Conservation (phyloP, 2,888 invertebrate genomes). For the Synanthedon vespiformis region DNA sequence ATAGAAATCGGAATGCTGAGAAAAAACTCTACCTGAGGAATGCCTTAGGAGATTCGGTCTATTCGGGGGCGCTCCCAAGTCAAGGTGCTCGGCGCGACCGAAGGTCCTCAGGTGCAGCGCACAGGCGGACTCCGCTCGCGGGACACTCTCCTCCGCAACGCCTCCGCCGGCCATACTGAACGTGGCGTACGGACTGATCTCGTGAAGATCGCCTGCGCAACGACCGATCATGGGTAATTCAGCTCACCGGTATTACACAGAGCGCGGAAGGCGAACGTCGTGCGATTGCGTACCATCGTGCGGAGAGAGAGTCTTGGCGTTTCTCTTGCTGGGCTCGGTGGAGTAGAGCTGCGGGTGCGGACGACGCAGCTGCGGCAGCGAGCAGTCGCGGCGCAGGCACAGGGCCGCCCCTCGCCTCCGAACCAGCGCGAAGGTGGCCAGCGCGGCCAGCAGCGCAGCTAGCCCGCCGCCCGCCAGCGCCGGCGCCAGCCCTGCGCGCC, state of each 20-base stretch:
- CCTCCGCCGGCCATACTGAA: constrained; percentile 76
- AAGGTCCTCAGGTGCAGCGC: constrained; percentile 42
- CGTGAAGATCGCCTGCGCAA: constrained; percentile 68
- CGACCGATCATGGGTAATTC: too few species aligned
- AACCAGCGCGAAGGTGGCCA: constrained; percentile 11
- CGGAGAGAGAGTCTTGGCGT: constrained; percentile 31
- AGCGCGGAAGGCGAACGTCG: too few species aligned
- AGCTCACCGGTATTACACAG: neutral
- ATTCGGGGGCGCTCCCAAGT: constrained; percentile 38
- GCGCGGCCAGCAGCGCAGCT: constrained; percentile 21
- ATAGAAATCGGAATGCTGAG: too few species aligned
- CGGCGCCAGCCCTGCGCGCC: constrained; percentile 16
- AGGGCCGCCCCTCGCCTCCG: constrained; percentile 6
- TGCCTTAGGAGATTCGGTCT: constrained; percentile 15
- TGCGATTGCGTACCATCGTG: constrained; percentile 26
- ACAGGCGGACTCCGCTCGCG: constrained; percentile 57
- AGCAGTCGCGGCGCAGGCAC: constrained; percentile 6
- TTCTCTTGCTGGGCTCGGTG: constrained; percentile 32
- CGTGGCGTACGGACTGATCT: constrained; percentile 82
- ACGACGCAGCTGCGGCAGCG: constrained; percentile 10
- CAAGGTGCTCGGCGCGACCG: constrained; percentile 28
- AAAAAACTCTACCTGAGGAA: neutral
- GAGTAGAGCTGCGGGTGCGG: constrained; percentile 30
- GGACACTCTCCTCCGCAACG: constrained; percentile 20
- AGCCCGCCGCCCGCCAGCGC: constrained; percentile 25